Evolutionary conservation across 1,140 invertebrate genomes (phyloP), one percentile per base, ranked within the genome.

Genomic region (Sipha flava): DNA sequence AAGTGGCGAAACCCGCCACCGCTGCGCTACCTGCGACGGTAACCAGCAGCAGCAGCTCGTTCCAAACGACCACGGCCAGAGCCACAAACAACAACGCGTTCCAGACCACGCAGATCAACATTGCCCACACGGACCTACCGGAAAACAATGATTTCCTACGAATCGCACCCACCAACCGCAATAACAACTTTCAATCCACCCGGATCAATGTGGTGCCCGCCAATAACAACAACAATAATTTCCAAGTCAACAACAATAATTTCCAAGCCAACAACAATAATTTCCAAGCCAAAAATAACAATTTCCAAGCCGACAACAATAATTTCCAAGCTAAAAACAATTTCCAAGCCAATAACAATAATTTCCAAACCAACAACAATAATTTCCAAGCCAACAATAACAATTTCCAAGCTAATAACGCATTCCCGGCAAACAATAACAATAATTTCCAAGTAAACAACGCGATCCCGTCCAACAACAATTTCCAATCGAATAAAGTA

Each of bases 51-150:
- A 73, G 29, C 14, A 54, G 40, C 18, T 37, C 68, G 0, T 82
- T 80, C 81, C 83, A 81, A 72, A 79, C 81, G 66, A 70, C 82
- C 77, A 52, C 81, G 52, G n/a, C 83, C 79, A 80, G 81, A 83
- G 1, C 85, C 85, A 70, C n/a, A n/a, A n/a, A 85, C 86, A 21
- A 81, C 70, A 23, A 82, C n/a, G 85, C 84, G n/a, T 84, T 84
- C 79, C 84, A 84, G 2, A 84, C 75, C 14, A 85, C 82, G 3
- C 64, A 40, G 14, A 5, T 47, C 7, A 84, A 80, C n/a, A 84
- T 83, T 10, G 40, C 34, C 37, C 37, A 75, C 34, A 18, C 34
- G 21, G 57, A 43, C 23, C 49, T 6, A 3, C 47, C 72, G 2
- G 57, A 37, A 75, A 75, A 54, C 5, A 43, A 37, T 7, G 73